Percentiles rank a stretch among this genome's conserved stretches.
Evolutionary conservation across 1,140 invertebrate genomes (phyloP).

Genomic region (Musca domestica): DNA sequence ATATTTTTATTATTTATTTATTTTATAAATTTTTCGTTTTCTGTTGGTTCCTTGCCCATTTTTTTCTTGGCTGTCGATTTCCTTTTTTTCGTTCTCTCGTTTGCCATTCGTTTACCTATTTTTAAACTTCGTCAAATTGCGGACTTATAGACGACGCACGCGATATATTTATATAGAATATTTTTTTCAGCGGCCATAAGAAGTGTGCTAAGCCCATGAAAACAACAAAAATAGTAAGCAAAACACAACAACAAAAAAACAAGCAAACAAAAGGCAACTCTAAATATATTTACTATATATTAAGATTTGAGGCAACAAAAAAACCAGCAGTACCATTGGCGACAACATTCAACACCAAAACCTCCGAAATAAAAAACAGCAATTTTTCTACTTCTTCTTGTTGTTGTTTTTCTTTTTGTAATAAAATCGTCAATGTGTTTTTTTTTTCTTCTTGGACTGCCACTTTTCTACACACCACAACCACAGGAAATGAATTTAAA

Average conservation of each 20-base stretch:
- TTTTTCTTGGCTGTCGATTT: background rate
- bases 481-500: too few species aligned
- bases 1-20: background rate
- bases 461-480: too few species aligned
- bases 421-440: too few species aligned
- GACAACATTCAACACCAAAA: too few species aligned
- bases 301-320: too few species aligned
- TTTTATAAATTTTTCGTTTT: background rate
- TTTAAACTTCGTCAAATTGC: constrained; percentile 16
- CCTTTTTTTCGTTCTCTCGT: background rate
- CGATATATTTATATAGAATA: background rate
- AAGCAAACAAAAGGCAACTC: too few species aligned
- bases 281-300: constrained; percentile 4
- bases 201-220: background rate
- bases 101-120: background rate
- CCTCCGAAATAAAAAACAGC: too few species aligned
- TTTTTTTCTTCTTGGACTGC: too few species aligned
- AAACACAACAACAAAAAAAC: too few species aligned
- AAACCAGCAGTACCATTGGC: too few species aligned
- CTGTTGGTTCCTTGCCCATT: background rate
- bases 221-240: background rate
- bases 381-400: too few species aligned
- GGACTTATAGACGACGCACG: constrained; percentile 15
- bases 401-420: too few species aligned
- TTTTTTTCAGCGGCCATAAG: background rate